Evolutionary conservation across 35 echinoderm and acorn worm species (phyloP).

Genomic region (Chiridota heheva): DNA sequence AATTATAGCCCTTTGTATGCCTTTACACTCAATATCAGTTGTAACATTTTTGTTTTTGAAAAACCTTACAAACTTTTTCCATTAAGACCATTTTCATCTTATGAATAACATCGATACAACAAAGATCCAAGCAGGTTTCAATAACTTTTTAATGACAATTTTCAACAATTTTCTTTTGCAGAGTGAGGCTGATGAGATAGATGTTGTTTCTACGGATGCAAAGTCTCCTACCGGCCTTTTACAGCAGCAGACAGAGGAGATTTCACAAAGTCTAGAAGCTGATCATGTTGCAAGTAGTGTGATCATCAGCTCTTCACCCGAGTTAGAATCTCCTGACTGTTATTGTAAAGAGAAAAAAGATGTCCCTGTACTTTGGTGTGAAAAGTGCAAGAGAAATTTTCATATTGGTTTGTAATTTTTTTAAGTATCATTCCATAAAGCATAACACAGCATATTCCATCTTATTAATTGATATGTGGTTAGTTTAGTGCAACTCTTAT

Average conservation of each 20-base stretch:
- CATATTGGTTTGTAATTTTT: slow-evolving; percentile 68
- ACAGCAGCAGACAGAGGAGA: background rate
- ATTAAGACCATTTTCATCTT: no score
- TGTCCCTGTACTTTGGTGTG: slow-evolving; percentile 52
- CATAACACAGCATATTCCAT: background rate
- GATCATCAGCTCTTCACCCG: background rate
- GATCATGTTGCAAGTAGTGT: background rate
- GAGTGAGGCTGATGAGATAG: slow-evolving; percentile 83
- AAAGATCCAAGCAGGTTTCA: no score
- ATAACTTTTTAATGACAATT: background rate
- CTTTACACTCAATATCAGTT: no score
- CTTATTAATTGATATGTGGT: background rate
- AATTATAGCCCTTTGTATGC: no score
- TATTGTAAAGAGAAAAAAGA: slow-evolving; percentile 70
- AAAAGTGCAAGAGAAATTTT: slow-evolving; percentile 84
- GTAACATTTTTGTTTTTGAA: no score
- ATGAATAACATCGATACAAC: no score
- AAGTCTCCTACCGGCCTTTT: slow-evolving; percentile 54
- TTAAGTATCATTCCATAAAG: background rate
- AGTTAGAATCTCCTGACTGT: slow-evolving; percentile 31
- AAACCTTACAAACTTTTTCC: no score
- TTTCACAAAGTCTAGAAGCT: background rate
- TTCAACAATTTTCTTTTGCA: slow-evolving; percentile 4
- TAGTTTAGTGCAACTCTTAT: no score
- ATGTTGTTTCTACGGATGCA: slow-evolving; percentile 91